A percentile compares a stretch with the other conserved stretches of the same genome.
Conservation (phyloP, 2,113 vertebrate species). For the Hippolais icterina region DNA sequence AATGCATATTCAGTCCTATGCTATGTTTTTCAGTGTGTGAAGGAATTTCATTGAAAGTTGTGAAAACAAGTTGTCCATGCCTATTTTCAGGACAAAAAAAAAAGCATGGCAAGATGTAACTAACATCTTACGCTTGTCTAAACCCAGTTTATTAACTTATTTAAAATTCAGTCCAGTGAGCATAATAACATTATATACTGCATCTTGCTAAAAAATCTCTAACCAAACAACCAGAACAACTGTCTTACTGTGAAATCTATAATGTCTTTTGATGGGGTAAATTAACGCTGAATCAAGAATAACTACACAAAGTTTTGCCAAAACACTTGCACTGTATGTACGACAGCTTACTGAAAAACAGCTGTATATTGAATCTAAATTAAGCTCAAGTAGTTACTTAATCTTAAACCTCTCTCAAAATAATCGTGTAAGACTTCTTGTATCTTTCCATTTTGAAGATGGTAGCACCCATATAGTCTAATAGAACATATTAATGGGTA, state of each 20-base stretch:
- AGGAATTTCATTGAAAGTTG: neutral
- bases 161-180: neutral
- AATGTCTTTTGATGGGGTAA: neutral
- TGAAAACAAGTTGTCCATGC: neutral
- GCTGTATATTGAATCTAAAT: neutral
- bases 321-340: neutral
- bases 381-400: neutral
- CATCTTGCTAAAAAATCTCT: neutral
- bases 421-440: neutral
- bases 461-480: neutral
- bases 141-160: neutral
- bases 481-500: neutral
- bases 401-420: neutral
- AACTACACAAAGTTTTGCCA: neutral
- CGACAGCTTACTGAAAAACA: neutral
- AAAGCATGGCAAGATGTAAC: neutral
- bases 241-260: neutral
- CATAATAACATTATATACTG: neutral
- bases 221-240: neutral
- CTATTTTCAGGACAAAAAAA: neutral
- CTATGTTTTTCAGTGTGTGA: neutral
- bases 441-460: neutral
- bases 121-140: neutral
- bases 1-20: neutral
- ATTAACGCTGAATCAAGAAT: neutral